Conservation (phyloP, 2,797 vertebrate species). For the Chelidonichthys spinosus region DNA sequence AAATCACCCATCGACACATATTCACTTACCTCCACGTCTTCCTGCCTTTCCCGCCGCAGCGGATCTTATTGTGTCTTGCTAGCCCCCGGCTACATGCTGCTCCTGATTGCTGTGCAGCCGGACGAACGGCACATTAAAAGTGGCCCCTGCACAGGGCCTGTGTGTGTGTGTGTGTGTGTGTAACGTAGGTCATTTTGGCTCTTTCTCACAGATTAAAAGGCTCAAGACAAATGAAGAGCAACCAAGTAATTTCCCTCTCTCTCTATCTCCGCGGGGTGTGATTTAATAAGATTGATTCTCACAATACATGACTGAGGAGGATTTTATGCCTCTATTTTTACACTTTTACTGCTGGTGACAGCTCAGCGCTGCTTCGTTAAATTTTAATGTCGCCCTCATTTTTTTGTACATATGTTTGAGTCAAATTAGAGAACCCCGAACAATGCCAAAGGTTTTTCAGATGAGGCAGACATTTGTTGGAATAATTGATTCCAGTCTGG, state of each 20-base stretch:
- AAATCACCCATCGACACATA: constrained; percentile 68
- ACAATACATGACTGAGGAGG: constrained; percentile 55
- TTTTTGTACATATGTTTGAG: constrained; percentile 11
- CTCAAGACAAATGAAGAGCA: constrained; percentile 61
- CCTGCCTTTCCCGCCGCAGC: constrained; percentile 30
- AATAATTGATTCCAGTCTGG: constrained; percentile 25
- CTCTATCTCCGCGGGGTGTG: constrained; percentile 44
- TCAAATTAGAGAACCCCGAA: constrained; percentile 15
- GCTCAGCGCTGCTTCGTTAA: constrained; percentile 30
- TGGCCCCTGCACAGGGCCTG: constrained; percentile 43
- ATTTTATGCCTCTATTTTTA: constrained; percentile 38
- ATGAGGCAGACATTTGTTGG: constrained; percentile 14
- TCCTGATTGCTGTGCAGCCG: constrained; percentile 60
- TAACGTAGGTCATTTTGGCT: constrained; percentile 52
- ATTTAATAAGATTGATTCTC: constrained; percentile 67
- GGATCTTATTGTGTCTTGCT: constrained; percentile 55
- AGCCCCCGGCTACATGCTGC: constrained; percentile 68
- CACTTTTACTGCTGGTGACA: constrained; percentile 43
- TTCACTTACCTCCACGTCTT: constrained; percentile 45
- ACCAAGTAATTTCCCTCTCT: constrained; percentile 40
- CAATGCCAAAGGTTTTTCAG: neutral
- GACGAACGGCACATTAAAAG: constrained; percentile 69
- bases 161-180: constrained; percentile 33
- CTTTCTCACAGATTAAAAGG: constrained; percentile 60
- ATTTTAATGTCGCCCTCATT: constrained; percentile 22